Percentiles rank a stretch among this genome's conserved stretches.
phyloP scores from a whole-genome alignment of 2,888 invertebrate species.

The Autographa gamma region DNA sequence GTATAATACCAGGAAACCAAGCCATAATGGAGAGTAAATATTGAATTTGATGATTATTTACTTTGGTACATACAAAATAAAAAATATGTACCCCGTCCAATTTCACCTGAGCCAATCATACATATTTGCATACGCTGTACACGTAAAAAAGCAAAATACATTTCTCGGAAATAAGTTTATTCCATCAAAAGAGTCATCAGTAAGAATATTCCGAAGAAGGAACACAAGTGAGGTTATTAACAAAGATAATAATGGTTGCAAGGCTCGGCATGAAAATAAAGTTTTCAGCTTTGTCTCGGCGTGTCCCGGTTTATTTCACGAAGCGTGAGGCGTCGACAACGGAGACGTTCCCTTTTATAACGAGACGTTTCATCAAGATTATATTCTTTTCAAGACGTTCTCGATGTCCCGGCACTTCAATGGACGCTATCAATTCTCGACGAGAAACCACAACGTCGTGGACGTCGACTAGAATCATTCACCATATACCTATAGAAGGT shows the following conservation, averaged over 20 bases:
- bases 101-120: conserved; percentile 30
- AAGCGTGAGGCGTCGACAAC: conserved; percentile 66
- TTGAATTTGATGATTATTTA: conserved; percentile 36
- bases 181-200: conserved; percentile 51
- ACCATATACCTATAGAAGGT: conserved; percentile 42
- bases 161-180: conserved; percentile 33
- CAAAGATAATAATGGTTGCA: conserved; percentile 73
- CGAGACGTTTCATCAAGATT: conserved; percentile 83
- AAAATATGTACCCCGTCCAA: conserved; percentile 19
- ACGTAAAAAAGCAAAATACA: conserved; percentile 24
- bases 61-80: conserved; percentile 30
- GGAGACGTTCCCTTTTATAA: conserved; percentile 75
- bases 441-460: conserved; percentile 54
- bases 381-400: conserved; percentile 78
- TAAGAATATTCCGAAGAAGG: conserved; percentile 50
- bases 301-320: conserved; percentile 73
- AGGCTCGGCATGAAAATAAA: conserved; percentile 74
- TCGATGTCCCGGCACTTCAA: conserved; percentile 69
- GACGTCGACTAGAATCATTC: conserved; percentile 39
- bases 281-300: conserved; percentile 71
- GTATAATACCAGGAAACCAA: conserved; percentile 15
- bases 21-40: conserved; percentile 30
- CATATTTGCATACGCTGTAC: conserved; percentile 20
- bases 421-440: conserved; percentile 74
- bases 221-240: conserved; percentile 71